A percentile compares a stretch with the other conserved stretches of the same genome.
Conservation (phyloP, 2,797 vertebrate genomes). For the Hemibagrus guttatus region DNA sequence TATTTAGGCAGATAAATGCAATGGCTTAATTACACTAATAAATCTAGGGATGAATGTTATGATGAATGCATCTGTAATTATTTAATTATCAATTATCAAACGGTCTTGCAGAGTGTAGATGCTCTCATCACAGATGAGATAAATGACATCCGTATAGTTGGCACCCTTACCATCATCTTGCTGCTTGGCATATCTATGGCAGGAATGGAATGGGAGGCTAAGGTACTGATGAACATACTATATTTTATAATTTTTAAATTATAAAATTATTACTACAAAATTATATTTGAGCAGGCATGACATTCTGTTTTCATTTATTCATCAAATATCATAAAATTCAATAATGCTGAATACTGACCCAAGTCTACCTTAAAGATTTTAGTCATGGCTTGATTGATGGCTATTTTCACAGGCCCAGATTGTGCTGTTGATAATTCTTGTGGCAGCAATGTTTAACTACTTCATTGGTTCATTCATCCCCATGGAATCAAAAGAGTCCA, state of each 20-base stretch:
- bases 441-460: constrained; percentile 87
- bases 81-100: neutral
- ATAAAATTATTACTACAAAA: constrained; percentile 2
- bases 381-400: constrained; percentile 8
- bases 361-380: neutral
- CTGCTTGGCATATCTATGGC: constrained; percentile 93
- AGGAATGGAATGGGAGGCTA: constrained; percentile 98
- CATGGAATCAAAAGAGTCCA: constrained; percentile 83
- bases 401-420: constrained; percentile 85
- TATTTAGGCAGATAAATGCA: neutral
- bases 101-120: constrained; percentile 79
- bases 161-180: constrained; percentile 88
- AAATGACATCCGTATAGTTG: constrained; percentile 93
- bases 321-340: neutral
- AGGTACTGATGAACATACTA: constrained; percentile 65
- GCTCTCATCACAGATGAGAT: constrained; percentile 88
- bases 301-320: neutral
- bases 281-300: neutral
- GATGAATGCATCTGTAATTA: neutral
- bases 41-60: neutral
- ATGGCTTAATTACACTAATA: too few species aligned
- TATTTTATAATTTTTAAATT: neutral
- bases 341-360: neutral
- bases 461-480: constrained; percentile 90
- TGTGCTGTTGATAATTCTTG: constrained; percentile 87